A percentile compares a stretch with the other conserved stretches of the same genome.
Evolutionary conservation across 2,797 vertebrate species (phyloP).

Genomic region (Lycodopsis pacificus): DNA sequence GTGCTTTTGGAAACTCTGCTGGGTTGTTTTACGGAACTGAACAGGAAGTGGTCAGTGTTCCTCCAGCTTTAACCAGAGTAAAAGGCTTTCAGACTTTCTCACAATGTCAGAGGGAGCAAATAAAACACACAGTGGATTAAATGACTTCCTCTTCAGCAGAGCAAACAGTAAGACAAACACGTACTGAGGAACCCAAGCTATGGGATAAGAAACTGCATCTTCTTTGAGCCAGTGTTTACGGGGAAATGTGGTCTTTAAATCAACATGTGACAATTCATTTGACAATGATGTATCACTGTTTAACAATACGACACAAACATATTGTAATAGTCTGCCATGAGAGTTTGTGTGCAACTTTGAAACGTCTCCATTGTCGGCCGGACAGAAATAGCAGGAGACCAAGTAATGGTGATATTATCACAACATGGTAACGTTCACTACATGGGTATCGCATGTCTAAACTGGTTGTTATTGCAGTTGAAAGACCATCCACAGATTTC

Average conservation of each 20-base stretch:
- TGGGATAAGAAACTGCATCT: not conserved
- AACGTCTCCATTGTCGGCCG: not conserved
- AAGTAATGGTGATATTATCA: not conserved
- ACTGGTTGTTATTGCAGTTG: constrained; percentile 9
- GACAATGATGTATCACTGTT: constrained; percentile 1
- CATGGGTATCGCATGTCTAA: not conserved
- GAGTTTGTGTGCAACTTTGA: not conserved
- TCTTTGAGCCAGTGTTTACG: not conserved
- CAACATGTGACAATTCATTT: not conserved
- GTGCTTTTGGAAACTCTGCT: not conserved
- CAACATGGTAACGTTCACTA: not conserved
- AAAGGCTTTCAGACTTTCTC: not conserved
- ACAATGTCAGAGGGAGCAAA: not conserved
- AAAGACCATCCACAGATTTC: not conserved
- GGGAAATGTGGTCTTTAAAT: constrained; percentile 1
- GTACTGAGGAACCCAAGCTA: not conserved
- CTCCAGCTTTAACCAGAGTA: not conserved
- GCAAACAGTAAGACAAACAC: not conserved
- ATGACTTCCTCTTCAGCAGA: not conserved
- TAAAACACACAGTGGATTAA: not conserved
- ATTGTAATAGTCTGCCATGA: not conserved
- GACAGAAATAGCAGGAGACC: not conserved
- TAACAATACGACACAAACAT: not conserved
- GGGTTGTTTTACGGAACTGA: not conserved
- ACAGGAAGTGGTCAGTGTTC: constrained; percentile 44